phyloP scores from a whole-genome alignment of 2,888 invertebrate genomes.

The Neoaliturus tenellus region DNA sequence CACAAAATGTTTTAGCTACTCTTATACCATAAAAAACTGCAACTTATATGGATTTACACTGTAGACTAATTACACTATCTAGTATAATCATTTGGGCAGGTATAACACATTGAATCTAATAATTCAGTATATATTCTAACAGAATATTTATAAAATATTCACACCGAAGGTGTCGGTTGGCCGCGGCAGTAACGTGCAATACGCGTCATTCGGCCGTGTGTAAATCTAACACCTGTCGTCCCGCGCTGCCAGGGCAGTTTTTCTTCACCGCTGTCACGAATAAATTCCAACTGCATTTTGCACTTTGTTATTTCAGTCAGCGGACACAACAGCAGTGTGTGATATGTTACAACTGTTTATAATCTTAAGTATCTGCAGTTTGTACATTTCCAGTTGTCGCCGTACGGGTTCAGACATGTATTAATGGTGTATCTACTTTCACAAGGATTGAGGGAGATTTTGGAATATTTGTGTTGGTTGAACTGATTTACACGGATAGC shows the following conservation, averaged over 20 bases:
- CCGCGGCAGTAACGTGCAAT: not conserved
- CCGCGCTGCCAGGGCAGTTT: not conserved
- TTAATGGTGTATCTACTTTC: no score
- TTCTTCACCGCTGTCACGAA: constrained; percentile 14
- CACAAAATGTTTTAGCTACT: no score
- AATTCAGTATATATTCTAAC: no score
- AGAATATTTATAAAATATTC: not conserved
- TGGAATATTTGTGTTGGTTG: no score
- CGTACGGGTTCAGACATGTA: no score
- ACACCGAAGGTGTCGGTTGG: not conserved
- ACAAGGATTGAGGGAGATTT: no score
- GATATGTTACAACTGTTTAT: not conserved
- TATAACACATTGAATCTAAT: no score
- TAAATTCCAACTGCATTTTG: constrained; percentile 24
- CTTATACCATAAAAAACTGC: no score
- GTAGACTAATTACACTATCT: no score
- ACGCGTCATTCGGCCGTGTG: not conserved
- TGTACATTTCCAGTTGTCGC: not conserved
- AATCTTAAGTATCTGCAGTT: not conserved
- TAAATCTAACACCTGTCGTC: constrained; percentile 5
- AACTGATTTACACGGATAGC: no score
- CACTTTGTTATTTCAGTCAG: constrained; percentile 24
- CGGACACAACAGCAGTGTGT: not conserved
- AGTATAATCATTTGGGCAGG: no score
- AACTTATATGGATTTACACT: no score